Percentiles rank a stretch among this genome's conserved stretches.
Evolutionary conservation across 2,113 vertebrate genomes (phyloP).

Genomic region (Cottus gobio): DNA sequence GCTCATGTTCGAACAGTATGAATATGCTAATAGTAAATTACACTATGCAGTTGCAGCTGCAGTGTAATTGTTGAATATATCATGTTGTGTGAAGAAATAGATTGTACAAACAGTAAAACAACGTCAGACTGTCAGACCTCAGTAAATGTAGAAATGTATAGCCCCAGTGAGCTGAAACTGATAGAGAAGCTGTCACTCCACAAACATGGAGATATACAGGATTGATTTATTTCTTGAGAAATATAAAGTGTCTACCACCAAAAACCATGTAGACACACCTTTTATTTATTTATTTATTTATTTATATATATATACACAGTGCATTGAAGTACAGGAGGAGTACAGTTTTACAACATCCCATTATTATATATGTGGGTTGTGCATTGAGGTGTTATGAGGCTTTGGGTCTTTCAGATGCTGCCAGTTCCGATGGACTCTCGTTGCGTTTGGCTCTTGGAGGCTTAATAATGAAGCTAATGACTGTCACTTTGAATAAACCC

Average conservation of each 20-base stretch:
- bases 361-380: background rate
- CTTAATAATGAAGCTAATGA: constrained; percentile 80
- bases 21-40: constrained; percentile 70
- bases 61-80: constrained; percentile 47
- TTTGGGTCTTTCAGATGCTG: constrained; percentile 39
- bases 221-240: constrained; percentile 28
- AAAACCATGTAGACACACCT: background rate
- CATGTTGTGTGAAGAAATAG: constrained; percentile 43
- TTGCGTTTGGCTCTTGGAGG: constrained; percentile 55
- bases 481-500: constrained; percentile 78
- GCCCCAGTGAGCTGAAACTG: constrained; percentile 23
- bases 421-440: constrained; percentile 41
- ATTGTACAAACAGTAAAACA: constrained; percentile 27
- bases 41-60: background rate
- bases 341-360: background rate
- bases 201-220: constrained; percentile 17
- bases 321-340: background rate
- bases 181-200: constrained; percentile 38
- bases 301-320: constrained; percentile 9
- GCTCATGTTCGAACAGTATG: constrained; percentile 48
- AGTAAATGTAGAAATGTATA: constrained; percentile 1
- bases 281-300: no score
- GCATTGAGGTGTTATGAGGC: background rate
- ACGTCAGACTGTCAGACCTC: background rate
- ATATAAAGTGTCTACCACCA: background rate